Percentiles rank a stretch among this genome's conserved stretches.
phyloP scores from a whole-genome alignment of 2,888 invertebrate genomes.

The Troilus luridus region DNA sequence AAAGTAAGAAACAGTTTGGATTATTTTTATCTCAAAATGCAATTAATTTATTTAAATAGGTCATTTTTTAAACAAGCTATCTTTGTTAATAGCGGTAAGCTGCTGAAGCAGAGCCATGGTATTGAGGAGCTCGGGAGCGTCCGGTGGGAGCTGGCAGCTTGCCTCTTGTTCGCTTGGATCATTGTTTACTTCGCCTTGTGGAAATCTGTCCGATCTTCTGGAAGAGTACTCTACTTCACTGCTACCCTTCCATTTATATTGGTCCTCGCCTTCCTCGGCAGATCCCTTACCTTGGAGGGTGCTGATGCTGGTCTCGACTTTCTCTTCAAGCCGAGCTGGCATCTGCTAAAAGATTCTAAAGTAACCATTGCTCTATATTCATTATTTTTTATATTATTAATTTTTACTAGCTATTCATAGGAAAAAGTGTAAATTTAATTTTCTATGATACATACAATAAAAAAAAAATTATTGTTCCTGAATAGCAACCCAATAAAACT shows the following conservation, averaged over 20 bases:
- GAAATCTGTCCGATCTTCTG: constrained; percentile 96
- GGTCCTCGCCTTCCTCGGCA: constrained; percentile 86
- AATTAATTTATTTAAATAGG: constrained; percentile 61
- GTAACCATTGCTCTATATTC: constrained; percentile 69
- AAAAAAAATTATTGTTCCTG: too few relatives aligned
- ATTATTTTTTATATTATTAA: not conserved
- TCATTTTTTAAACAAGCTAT: not conserved
- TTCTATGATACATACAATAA: not conserved
- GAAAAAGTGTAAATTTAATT: not conserved
- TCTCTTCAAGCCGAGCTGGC: constrained; percentile 91
- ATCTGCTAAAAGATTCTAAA: constrained; percentile 84
- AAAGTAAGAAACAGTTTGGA: not conserved
- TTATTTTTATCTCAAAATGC: not conserved
- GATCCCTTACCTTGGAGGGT: constrained; percentile 91
- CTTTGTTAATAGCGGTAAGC: constrained; percentile 80
- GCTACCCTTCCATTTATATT: constrained; percentile 93
- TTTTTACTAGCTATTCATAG: not conserved
- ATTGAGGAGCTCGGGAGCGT: constrained; percentile 86
- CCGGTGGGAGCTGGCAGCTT: constrained; percentile 91
- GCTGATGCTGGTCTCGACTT: constrained; percentile 87
- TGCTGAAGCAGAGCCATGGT: constrained; percentile 86
- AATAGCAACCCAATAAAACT: too few relatives aligned
- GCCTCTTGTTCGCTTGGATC: constrained; percentile 92
- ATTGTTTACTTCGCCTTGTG: constrained; percentile 96
- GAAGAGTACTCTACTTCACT: constrained; percentile 91